A percentile compares a stretch with the other conserved stretches of the same genome.
Evolutionary conservation across 2,888 invertebrate genomes (phyloP).

Genomic region (Torymus auratus): DNA sequence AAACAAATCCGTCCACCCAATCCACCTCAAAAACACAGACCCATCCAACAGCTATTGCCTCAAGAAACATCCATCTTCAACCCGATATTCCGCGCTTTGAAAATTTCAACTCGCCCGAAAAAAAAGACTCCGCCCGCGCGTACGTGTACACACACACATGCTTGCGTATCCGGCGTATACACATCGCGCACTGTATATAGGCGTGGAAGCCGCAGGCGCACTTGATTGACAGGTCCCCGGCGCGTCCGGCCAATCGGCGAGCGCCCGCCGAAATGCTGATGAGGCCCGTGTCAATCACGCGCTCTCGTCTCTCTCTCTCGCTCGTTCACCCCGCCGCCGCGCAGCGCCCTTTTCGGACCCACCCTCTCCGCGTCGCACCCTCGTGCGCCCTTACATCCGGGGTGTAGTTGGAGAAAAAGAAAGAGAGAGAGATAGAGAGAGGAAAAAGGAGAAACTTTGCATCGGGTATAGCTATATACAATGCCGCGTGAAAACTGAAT

Average conservation of each 20-base stretch:
- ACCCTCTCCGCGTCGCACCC: constrained; percentile 2
- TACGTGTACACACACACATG: too few species aligned
- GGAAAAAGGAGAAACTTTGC: constrained; percentile 54
- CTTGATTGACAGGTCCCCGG: constrained; percentile 85
- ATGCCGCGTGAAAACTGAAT: constrained; percentile 48
- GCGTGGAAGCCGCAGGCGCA: constrained; percentile 68
- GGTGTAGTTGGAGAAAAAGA: neutral
- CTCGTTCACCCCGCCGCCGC: neutral
- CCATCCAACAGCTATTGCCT: too few species aligned
- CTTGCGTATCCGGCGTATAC: constrained; percentile 53
- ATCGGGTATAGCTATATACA: constrained; percentile 37
- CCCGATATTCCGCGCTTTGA: too few species aligned
- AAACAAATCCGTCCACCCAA: too few species aligned
- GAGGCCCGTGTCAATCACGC: constrained; percentile 87
- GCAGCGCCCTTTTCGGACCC: constrained; percentile 8
- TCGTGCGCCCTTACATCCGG: constrained; percentile 61
- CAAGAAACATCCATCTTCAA: too few species aligned
- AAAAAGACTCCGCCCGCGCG: too few species aligned
- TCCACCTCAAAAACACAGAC: too few species aligned
- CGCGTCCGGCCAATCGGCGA: constrained; percentile 85
- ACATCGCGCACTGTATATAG: constrained; percentile 75
- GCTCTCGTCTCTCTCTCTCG: constrained; percentile 67
- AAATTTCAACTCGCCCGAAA: too few species aligned
- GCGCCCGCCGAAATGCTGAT: constrained; percentile 83
- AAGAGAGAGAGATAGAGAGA: neutral